Percentiles rank a stretch among this genome's conserved stretches.
These are phyloP conservation scores for Edolisoma coerulescens DNA, from an alignment of 2,113 vertebrate species.

Conservation along the genomic window DNA sequence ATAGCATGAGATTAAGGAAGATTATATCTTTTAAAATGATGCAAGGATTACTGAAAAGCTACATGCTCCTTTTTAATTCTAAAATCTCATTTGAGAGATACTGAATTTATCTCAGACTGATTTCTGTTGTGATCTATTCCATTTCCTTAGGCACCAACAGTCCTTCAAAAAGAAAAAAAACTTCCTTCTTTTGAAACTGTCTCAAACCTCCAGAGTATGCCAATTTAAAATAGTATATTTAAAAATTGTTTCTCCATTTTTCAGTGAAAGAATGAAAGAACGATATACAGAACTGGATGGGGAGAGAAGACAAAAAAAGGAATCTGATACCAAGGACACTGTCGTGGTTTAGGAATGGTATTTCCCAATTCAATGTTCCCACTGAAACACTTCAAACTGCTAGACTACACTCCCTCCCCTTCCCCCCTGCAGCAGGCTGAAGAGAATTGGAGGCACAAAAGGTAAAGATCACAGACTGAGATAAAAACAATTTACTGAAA, in stretches of 20 bases:
- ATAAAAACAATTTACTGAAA: background rate
- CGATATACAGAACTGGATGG: background rate
- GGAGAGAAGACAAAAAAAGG: background rate
- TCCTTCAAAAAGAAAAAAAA: background rate
- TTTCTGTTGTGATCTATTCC: background rate
- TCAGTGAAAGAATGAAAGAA: background rate
- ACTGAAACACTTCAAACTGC: background rate
- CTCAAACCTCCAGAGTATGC: background rate
- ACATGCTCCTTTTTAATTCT: background rate
- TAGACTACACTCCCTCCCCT: background rate
- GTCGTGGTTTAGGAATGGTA: background rate
- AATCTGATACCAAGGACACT: background rate
- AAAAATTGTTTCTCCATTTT: background rate
- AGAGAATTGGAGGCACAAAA: background rate
- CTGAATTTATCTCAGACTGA: background rate
- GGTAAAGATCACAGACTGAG: background rate
- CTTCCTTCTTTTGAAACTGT: background rate
- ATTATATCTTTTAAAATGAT: background rate
- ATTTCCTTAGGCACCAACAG: background rate
- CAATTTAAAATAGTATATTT: background rate
- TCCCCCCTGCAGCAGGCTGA: background rate
- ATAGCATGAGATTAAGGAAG: background rate
- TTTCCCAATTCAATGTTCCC: background rate
- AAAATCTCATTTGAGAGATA: background rate
- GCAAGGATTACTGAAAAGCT: background rate